These are phyloP conservation scores for Zosterops borbonicus DNA, from an alignment of 2,113 vertebrate species.

Conservation along the genomic window DNA sequence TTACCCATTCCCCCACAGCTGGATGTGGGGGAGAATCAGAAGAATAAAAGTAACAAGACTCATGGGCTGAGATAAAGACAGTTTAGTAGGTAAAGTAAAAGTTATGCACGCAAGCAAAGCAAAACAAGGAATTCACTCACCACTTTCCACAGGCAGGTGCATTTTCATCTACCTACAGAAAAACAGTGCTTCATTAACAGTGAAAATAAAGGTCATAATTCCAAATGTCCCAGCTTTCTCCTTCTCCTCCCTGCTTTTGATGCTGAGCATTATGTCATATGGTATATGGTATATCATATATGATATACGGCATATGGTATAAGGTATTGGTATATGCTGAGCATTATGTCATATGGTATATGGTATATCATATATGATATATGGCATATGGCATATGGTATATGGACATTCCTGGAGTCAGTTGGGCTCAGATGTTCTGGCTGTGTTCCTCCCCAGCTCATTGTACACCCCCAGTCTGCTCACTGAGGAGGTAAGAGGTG, in stretches of 20 bases:
- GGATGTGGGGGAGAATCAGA: fast-evolving
- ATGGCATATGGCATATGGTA: not conserved
- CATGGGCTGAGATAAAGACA: not conserved
- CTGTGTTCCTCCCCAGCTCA: fast-evolving
- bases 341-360: too few species aligned
- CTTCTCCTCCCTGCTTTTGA: not conserved
- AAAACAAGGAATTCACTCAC: not conserved
- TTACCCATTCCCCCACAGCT: fast-evolving
- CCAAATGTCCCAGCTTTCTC: fast-evolving
- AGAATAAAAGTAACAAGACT: not conserved
- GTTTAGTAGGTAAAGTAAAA: not conserved
- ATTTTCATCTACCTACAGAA: not conserved
- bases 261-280: not conserved
- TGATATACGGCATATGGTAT: too few species aligned
- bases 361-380: too few species aligned
- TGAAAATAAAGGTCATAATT: fast-evolving
- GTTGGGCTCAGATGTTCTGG: not conserved
- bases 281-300: too few species aligned
- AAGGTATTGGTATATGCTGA: not conserved
- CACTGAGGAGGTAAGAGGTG: not conserved
- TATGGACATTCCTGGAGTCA: not conserved
- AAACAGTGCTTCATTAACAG: not conserved
- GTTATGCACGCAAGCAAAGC: fast-evolving
- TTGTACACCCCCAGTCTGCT: fast-evolving
- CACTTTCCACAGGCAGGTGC: fast-evolving